Base-by-base conservation (phyloP, 2,888 invertebrate genomes). In the Chaitophorus viminalis region DNA sequence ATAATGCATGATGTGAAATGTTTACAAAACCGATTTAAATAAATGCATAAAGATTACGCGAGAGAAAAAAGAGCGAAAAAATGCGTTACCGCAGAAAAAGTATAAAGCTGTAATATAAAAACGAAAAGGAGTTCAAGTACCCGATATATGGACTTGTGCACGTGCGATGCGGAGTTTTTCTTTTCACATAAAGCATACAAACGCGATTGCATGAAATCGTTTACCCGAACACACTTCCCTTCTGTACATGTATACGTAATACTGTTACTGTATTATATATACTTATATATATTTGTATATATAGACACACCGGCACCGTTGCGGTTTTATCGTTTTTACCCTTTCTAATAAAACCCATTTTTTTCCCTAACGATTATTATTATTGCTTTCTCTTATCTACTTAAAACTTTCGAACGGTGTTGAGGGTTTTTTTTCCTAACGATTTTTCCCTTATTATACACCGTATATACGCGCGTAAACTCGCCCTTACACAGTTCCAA, bases 291-390 rank as follows among this genome's bases (percentile, higher is more conserved):
- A n/a, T n/a, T n/a, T n/a, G n/a, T n/a, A n/a, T n/a, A n/a, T n/a
- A 31, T 31, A 70, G 31, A 31, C 21, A 18, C 14, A 39, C n/a
- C 46, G 46, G 75, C 74, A 81, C 83, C 75, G 36, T 86, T 86
- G 86, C 86, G 86, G 86, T 87, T 87, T 87, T 87, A 87, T 87
- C 86, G 86, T 81, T 78, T 87, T 87, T 79, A 74, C 86, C 86
- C 79, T 87, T 87, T 74, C 79, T 79, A 29, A 52, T 74, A 76
- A 79, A 87, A 72, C 60, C n/a, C 74, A 74, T 79, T 79, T 79
- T 76, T 78, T 74, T 72, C 72, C 79, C 70, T 74, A 87, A 87
- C 79, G 86, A 87, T 87, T 87, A 87, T 87, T 87, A 87, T 87
- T 87, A 87, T 87, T 87, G 74, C 79, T 72, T 78, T 87, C 74